Evolutionary conservation across 2,113 vertebrate genomes (phyloP).

Genomic region (Corythoichthys haematopterus): DNA sequence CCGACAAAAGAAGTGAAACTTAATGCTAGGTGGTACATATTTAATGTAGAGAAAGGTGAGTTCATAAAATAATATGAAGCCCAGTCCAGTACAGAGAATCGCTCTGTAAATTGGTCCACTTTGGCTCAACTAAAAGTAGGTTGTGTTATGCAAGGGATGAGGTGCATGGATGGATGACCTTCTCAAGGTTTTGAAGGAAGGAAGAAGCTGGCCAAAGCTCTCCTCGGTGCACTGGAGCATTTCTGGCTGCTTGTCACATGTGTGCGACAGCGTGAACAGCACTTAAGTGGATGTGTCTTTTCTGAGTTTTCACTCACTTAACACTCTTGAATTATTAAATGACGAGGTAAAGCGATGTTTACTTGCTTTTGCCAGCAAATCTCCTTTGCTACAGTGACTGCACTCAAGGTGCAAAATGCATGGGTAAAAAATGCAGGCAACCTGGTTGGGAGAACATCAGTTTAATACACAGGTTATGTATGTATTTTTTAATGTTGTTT

Average conservation of each 20-base stretch:
- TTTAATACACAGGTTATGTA: neutral
- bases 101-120: neutral
- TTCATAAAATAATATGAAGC: conserved; percentile 45
- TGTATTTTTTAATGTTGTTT: neutral
- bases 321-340: conserved; percentile 18
- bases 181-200: conserved; percentile 27
- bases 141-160: conserved; percentile 19
- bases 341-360: conserved; percentile 11
- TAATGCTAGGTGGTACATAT: conserved; percentile 37
- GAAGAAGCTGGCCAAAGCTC: conserved; percentile 1
- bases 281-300: conserved; percentile 12
- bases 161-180: conserved; percentile 38
- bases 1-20: conserved; percentile 19
- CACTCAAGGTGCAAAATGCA: neutral
- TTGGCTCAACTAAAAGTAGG: conserved; percentile 13
- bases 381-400: neutral
- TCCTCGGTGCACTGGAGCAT: conserved; percentile 6
- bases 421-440: neutral
- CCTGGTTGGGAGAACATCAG: neutral
- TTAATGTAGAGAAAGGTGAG: conserved; percentile 41
- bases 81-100: conserved; percentile 40
- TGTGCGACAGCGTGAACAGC: neutral
- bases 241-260: conserved; percentile 4
- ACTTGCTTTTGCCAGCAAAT: conserved; percentile 14
- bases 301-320: conserved; percentile 3